Percentiles rank a stretch among this genome's conserved stretches.
Evolutionary conservation across 2,113 vertebrate species (phyloP).

Genomic region (Mellivora capensis): DNA sequence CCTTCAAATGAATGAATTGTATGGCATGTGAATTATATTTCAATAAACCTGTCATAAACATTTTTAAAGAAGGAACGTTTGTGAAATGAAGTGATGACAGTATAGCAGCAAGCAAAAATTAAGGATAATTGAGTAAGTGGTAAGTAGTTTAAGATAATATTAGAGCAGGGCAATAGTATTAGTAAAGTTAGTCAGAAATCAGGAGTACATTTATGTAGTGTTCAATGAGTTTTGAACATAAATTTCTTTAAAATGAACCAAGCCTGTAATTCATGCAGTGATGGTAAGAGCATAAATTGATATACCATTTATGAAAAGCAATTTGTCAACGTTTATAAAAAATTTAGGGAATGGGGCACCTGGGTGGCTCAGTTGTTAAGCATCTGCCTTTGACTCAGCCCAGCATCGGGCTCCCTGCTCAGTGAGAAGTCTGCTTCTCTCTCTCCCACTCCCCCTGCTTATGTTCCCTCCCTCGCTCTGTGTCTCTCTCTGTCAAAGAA

Average conservation of each 20-base stretch:
- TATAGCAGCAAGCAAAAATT: constrained; percentile 1
- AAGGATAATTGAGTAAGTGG: not conserved
- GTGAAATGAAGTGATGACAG: not conserved
- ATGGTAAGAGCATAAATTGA: not conserved
- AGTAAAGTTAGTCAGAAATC: not conserved
- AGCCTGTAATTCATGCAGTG: not conserved
- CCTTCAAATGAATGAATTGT: not conserved
- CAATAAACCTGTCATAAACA: not conserved
- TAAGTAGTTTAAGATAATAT: not conserved
- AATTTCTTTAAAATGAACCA: not conserved
- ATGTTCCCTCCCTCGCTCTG: too few relatives aligned
- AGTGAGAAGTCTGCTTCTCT: too few relatives aligned
- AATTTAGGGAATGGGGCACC: too few relatives aligned
- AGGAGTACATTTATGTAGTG: not conserved
- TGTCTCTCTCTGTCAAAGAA: too few relatives aligned
- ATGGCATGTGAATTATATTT: not conserved
- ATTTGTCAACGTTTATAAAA: not conserved
- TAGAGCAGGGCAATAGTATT: not conserved
- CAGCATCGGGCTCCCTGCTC: too few relatives aligned
- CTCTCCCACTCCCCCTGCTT: too few relatives aligned
- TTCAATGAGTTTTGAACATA: constrained; percentile 19
- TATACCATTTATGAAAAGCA: not conserved
- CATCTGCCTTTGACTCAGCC: too few relatives aligned
- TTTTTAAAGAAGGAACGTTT: not conserved
- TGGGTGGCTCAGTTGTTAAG: too few relatives aligned